Conservation (phyloP, 2,113 vertebrate genomes). For the Nycticryphes semicollaris region DNA sequence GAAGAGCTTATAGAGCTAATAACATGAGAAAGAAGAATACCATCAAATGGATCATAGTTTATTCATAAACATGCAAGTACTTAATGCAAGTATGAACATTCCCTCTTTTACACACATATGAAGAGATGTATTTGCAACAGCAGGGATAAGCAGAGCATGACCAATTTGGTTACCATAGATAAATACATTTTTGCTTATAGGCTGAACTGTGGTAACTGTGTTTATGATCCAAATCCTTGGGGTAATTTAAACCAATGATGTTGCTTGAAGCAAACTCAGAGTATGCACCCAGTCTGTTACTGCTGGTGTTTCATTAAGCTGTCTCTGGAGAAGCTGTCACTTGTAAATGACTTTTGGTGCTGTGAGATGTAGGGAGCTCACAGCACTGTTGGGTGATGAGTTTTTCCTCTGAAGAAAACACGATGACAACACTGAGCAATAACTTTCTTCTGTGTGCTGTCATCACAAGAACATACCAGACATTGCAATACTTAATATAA, state of each 20-base stretch:
- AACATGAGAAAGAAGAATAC: neutral
- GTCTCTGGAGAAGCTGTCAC: neutral
- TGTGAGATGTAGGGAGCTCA: neutral
- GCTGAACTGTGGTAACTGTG: neutral
- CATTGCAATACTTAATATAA: neutral
- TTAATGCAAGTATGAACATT: neutral
- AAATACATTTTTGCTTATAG: neutral
- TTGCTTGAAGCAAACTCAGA: neutral
- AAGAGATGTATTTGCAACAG: neutral
- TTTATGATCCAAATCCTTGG: neutral
- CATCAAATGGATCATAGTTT: neutral
- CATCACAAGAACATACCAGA: neutral
- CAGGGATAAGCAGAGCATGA: neutral
- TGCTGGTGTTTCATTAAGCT: neutral
- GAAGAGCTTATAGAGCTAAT: neutral
- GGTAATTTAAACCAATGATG: neutral
- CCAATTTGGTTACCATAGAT: neutral
- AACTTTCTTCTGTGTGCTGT: neutral
- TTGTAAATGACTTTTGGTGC: neutral
- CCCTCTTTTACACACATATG: neutral
- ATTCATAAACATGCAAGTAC: neutral
- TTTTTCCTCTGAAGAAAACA: neutral
- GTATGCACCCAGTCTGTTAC: neutral
- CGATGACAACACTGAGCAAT: neutral
- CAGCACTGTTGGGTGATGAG: neutral